Evolutionary conservation across 23 tunicate genomes (phyloP).

Genomic region (Diplosoma virens): DNA sequence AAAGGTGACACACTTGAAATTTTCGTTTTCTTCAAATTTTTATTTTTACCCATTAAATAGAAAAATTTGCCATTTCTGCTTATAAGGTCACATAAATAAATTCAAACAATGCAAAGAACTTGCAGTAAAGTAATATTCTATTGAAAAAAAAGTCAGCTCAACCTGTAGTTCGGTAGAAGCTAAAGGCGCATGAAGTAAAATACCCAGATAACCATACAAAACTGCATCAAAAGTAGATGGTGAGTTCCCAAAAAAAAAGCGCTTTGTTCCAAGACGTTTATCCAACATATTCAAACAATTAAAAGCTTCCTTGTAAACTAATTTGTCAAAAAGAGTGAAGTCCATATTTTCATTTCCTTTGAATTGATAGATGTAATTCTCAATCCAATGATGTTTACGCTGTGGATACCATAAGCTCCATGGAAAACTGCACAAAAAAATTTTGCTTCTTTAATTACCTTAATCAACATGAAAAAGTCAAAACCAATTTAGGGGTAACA

Average conservation of each 20-base stretch:
- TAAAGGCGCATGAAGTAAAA: slow-evolving; percentile 63
- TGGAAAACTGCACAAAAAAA: slow-evolving; percentile 52
- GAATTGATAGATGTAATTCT: slow-evolving; percentile 2
- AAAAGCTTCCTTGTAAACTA: slow-evolving; percentile 39
- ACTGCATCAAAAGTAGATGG: slow-evolving; percentile 88
- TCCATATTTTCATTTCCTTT: neutral
- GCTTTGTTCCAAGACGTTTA: slow-evolving; percentile 25
- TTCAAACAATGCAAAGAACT: too few species aligned
- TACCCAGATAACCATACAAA: slow-evolving; percentile 61
- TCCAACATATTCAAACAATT: slow-evolving; percentile 54
- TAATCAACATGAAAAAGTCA: too few species aligned
- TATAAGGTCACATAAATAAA: too few species aligned
- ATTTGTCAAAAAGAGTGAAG: slow-evolving; percentile 28
- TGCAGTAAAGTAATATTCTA: too few species aligned
- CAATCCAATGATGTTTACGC: slow-evolving; percentile 19
- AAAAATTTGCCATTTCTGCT: too few species aligned
- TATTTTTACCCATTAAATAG: too few species aligned
- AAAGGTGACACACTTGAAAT: too few species aligned
- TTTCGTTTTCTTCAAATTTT: too few species aligned
- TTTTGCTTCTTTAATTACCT: too few species aligned
- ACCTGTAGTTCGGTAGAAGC: slow-evolving; percentile 74
- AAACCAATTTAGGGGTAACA: too few species aligned
- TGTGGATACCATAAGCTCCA: slow-evolving; percentile 71
- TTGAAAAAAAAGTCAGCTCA: too few species aligned
- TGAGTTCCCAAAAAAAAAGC: slow-evolving; percentile 63